Conservation (phyloP, 2,888 invertebrate genomes). For the Drosophila mimica region DNA sequence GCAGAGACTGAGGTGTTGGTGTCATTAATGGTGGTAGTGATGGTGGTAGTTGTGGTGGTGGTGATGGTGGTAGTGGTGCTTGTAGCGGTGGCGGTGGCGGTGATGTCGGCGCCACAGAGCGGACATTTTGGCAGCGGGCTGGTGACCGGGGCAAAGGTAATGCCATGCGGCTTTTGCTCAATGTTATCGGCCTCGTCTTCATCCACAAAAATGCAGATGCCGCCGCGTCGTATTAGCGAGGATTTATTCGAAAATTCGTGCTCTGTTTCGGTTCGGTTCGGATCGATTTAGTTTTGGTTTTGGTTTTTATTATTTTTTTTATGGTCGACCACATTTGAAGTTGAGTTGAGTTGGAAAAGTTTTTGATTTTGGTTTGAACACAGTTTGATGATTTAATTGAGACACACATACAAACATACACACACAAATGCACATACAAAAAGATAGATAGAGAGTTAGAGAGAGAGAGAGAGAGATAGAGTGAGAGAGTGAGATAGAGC, state of each 20-base stretch:
- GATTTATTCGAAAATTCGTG: constrained; percentile 83
- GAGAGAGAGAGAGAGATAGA: constrained; percentile 20
- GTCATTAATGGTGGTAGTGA: constrained; percentile 48
- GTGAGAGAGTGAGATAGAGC: constrained; percentile 27
- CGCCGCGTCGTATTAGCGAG: constrained; percentile 84
- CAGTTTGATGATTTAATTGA: constrained; percentile 69
- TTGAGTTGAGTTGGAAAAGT: constrained; percentile 53
- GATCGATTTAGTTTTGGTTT: constrained; percentile 26
- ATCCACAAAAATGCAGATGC: constrained; percentile 85
- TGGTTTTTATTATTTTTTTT: constrained; percentile 19
- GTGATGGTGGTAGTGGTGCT: constrained; percentile 47
- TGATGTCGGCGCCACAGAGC: constrained; percentile 76
- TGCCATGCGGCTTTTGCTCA: constrained; percentile 80
- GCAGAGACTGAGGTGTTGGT: constrained; percentile 55
- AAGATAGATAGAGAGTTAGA: constrained; percentile 39
- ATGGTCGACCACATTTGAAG: constrained; percentile 44
- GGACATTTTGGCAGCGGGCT: constrained; percentile 77
- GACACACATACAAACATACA: constrained; percentile 54
- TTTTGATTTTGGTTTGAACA: constrained; percentile 64
- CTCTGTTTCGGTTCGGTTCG: constrained; percentile 56
- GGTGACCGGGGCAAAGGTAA: constrained; percentile 73
- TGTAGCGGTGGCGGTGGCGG: constrained; percentile 43
- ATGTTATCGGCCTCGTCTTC: constrained; percentile 83
- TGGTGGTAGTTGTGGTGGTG: constrained; percentile 53
- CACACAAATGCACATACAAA: constrained; percentile 47